Evolutionary conservation across 1,140 invertebrate species (phyloP).

Genomic region (Caenorhabditis remanei): DNA sequence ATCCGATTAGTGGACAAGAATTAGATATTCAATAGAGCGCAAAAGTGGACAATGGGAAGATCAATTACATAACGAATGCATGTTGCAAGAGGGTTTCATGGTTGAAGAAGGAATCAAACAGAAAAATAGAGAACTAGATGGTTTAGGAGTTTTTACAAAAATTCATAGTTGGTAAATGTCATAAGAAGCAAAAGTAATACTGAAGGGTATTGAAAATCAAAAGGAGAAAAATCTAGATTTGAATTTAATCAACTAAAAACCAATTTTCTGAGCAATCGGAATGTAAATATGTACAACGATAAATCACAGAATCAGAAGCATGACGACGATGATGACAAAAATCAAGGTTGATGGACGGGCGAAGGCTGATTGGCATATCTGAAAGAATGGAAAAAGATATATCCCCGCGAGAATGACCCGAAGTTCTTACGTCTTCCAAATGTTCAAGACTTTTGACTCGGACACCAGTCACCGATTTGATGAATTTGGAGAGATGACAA

Average conservation of each 20-base stretch:
- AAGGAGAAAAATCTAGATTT: not conserved
- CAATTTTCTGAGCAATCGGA: slow-evolving; percentile 43
- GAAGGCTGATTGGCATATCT: slow-evolving; percentile 52
- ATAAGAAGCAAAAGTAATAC: no score
- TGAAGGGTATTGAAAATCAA: not conserved
- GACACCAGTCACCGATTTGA: slow-evolving; percentile 44
- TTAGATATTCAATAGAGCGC: slow-evolving; percentile 53
- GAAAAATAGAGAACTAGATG: not conserved
- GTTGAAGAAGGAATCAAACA: not conserved
- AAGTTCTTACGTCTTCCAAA: slow-evolving; percentile 20
- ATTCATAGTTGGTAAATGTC: not conserved
- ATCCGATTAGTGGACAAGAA: slow-evolving; percentile 56
- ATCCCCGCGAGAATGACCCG: not conserved
- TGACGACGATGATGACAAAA: slow-evolving; percentile 34
- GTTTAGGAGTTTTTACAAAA: not conserved
- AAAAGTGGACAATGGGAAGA: slow-evolving; percentile 42
- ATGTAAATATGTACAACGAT: slow-evolving; percentile 54
- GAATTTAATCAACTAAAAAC: slow-evolving; percentile 19
- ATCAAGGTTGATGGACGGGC: slow-evolving; percentile 49
- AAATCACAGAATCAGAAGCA: slow-evolving; percentile 50
- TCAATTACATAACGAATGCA: slow-evolving; percentile 53
- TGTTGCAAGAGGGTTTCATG: slow-evolving; percentile 18
- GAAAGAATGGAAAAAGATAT: not conserved
- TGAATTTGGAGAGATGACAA: slow-evolving; percentile 51
- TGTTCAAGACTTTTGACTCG: slow-evolving; percentile 42